Evolutionary conservation across 2,888 invertebrate genomes (phyloP).

Genomic region (Lycocerus yunnanus): DNA sequence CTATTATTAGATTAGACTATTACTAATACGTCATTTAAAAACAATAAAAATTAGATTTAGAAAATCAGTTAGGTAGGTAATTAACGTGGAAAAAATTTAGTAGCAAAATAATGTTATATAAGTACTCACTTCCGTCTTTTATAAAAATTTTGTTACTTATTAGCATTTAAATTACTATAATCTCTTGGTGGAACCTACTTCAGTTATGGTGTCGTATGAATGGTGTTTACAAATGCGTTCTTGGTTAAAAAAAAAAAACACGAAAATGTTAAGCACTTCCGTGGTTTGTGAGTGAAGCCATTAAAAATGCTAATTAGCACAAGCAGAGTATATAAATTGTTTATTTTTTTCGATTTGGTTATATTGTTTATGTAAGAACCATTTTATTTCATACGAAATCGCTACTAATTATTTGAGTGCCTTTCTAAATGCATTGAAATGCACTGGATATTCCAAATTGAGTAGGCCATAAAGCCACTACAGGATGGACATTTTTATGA

Average conservation of each 20-base stretch:
- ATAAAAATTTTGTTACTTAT: background rate
- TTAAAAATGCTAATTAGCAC: background rate
- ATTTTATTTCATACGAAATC: no score
- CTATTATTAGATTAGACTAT: background rate
- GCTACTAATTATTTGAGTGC: no score
- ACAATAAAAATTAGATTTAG: background rate
- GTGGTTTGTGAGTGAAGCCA: background rate
- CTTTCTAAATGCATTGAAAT: no score
- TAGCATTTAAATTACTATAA: background rate
- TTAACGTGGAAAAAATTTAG: background rate
- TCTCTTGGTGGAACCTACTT: background rate
- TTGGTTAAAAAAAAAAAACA: background rate
- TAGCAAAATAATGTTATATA: background rate
- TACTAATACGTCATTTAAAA: background rate
- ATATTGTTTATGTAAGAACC: no score
- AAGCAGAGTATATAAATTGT: background rate
- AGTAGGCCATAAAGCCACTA: no score
- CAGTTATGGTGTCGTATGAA: background rate
- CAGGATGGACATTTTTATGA: no score
- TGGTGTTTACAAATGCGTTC: background rate
- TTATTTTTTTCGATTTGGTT: background rate
- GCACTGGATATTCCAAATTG: no score
- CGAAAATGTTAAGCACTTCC: background rate
- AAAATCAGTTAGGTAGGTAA: background rate
- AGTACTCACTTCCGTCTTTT: background rate